Base-by-base conservation (phyloP, 2,113 vertebrate species). In the Manacus vitellinus region DNA sequence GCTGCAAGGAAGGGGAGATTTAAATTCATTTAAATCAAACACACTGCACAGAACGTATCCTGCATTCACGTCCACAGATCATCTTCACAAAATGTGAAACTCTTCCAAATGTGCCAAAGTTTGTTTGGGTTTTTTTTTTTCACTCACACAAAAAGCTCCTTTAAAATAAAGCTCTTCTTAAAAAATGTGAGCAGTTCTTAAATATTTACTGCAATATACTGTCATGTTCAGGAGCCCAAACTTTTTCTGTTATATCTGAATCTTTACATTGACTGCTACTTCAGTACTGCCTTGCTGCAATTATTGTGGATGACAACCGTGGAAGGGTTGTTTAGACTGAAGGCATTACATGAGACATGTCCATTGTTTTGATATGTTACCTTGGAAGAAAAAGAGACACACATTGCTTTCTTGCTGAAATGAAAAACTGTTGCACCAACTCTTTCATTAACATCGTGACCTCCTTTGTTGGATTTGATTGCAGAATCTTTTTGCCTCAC, bases 401-500 rank as follows among this genome's bases (percentile, higher is more conserved):
- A 44, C 7, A 22, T 35, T 71, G 3, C 6, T 54, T 75, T 88
- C 66, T 70, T 55, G 62, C 51, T 85, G 16, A 94, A 86, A 93
- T 61, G 82, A 35, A 15, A 24, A 92, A 51, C 6, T 51, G 12
- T 33, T 75, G 18, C 12, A 83, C 39, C 71, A 93, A 95, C 66
- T 65, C 89, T 84, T 95, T 95, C 77, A 93, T 95, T 96, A 95
- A 58, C 25, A 91, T 52, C 18, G 15, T 4, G 22, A 89, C 52
- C 61, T 96, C 46, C 51, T 94, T 94, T 97, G 43, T 82, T 88
- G 46, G n/a, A 79, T 90, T 92, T 62, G 21, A 88, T 47, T 95
- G 30, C 27, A 86, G 11, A 30, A 25, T 25, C 85, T 54, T 27
- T 90, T 82, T 72, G 20, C 22, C 9, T 71, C 43, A 4, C 78